Percentiles rank a stretch among this genome's conserved stretches.
Evolutionary conservation across 2,797 vertebrate species (phyloP).

Genomic region (Heteromormyrus szaboi): DNA sequence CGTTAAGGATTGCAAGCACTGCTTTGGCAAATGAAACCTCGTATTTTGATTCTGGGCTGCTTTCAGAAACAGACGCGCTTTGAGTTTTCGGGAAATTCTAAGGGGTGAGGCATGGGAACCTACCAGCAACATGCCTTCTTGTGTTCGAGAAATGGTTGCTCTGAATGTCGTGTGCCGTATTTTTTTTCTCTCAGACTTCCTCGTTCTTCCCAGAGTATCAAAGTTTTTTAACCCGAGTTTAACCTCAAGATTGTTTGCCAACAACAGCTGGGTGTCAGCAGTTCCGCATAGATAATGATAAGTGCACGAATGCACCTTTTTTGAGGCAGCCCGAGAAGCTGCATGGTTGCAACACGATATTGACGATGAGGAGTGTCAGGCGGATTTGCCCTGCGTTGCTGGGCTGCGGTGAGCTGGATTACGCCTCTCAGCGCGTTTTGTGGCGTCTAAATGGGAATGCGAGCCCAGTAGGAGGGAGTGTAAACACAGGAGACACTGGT

Average conservation of each 20-base stretch:
- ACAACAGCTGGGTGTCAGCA: not conserved
- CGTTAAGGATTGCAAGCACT: not conserved
- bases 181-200: too few relatives aligned
- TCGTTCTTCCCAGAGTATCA: not conserved
- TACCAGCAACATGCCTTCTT: too few relatives aligned
- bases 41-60: not conserved
- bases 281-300: not conserved
- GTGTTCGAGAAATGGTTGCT: not conserved
- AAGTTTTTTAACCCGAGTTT: not conserved
- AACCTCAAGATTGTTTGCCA: not conserved
- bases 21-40: not conserved
- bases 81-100: not conserved
- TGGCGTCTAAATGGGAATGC: not conserved
- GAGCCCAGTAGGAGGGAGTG: not conserved
- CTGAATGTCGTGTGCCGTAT: not conserved
- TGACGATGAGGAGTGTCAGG: not conserved
- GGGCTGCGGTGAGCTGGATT: not conserved
- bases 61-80: not conserved
- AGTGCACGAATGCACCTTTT: not conserved
- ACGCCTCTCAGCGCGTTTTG: not conserved
- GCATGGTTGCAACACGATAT: not conserved
- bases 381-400: not conserved
- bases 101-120: not conserved
- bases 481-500: not conserved
- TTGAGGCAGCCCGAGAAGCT: not conserved